These are phyloP conservation scores for Nemoura dubitans DNA, from an alignment of 2,888 invertebrate genomes.

Conservation along the genomic window DNA sequence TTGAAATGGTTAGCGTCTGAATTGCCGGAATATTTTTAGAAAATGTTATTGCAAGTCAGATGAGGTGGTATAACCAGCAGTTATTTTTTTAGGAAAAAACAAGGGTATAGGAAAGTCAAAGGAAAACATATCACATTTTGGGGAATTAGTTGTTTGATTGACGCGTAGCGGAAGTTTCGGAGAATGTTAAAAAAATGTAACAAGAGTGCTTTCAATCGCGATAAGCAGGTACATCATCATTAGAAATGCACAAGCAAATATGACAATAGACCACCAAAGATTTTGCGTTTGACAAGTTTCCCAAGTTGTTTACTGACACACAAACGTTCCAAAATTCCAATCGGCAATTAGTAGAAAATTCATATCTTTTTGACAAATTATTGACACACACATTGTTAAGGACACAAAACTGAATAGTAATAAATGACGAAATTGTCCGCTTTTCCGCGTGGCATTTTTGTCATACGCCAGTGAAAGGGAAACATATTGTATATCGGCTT, in stretches of 20 bases:
- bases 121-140: neutral
- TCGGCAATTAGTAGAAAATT: neutral
- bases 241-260: neutral
- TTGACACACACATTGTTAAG: neutral
- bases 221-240: neutral
- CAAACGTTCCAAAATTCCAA: neutral
- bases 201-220: neutral
- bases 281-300: neutral
- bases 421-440: neutral
- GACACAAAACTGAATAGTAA: neutral
- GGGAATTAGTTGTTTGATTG: neutral
- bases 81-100: neutral
- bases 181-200: neutral
- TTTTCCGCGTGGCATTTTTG: neutral
- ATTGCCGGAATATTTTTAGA: neutral
- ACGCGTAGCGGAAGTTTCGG: neutral
- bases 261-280: neutral
- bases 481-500: conserved; percentile 7
- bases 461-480: neutral
- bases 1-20: neutral
- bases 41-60: neutral
- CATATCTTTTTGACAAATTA: no score
- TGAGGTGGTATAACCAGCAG: neutral
- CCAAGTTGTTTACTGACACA: neutral
- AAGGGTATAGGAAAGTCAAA: neutral